phyloP scores from a whole-genome alignment of 2,113 vertebrate genomes.

The Microcebus tavaratra region DNA sequence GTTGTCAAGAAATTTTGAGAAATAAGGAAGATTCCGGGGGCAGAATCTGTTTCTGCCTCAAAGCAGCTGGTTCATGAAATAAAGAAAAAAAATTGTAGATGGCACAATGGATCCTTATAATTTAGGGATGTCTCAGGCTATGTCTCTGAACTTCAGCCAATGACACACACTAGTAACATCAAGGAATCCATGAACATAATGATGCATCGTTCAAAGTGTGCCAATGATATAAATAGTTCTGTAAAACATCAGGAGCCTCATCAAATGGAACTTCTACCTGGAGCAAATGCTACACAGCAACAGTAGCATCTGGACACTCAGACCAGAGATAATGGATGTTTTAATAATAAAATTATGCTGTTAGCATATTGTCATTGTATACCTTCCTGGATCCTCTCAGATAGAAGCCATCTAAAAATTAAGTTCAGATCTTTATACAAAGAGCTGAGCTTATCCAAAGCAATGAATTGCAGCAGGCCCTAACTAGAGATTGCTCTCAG shows the following conservation, averaged over 20 bases:
- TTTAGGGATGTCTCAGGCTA: background rate
- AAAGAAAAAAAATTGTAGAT: background rate
- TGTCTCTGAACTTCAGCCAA: background rate
- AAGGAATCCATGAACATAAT: background rate
- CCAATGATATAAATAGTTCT: background rate
- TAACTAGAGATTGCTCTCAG: background rate
- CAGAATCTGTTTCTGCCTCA: background rate
- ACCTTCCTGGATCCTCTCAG: background rate
- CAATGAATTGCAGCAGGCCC: background rate
- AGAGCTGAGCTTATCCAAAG: background rate
- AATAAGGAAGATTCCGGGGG: background rate
- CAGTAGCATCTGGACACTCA: background rate
- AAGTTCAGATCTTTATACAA: background rate
- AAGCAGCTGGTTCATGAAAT: background rate
- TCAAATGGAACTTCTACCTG: background rate
- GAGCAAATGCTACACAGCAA: background rate
- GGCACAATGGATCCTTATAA: background rate
- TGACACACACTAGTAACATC: background rate
- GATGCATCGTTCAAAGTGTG: background rate
- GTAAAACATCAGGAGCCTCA: background rate
- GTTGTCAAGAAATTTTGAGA: background rate
- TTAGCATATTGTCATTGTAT: background rate
- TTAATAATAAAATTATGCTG: background rate
- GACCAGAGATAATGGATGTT: background rate
- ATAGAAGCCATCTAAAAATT: background rate